phyloP scores from a whole-genome alignment of 1,140 invertebrate species.

The Drosophila nasuta region DNA sequence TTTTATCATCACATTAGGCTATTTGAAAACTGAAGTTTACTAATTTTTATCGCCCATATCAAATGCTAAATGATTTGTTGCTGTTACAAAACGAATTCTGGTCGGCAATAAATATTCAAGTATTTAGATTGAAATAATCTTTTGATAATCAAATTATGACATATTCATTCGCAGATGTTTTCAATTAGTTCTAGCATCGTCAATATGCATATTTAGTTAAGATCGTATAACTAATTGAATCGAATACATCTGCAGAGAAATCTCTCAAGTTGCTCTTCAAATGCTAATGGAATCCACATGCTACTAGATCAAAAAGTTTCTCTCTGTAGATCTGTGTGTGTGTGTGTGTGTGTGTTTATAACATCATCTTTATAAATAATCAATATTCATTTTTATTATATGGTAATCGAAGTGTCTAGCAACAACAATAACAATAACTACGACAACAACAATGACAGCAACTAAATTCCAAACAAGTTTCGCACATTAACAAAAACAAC shows the following conservation, averaged over 20 bases:
- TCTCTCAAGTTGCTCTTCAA: slow-evolving; percentile 18
- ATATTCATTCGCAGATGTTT: slow-evolving; percentile 10
- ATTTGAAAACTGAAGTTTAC: background rate
- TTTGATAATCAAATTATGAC: no score
- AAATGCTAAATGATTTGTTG: no score
- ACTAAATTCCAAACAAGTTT: slow-evolving; percentile 65
- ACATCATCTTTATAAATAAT: slow-evolving; percentile 76
- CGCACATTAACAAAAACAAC: slow-evolving; percentile 56
- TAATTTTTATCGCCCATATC: background rate
- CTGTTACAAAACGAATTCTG: no score
- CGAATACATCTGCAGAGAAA: slow-evolving; percentile 9
- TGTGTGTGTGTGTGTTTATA: slow-evolving; percentile 35
- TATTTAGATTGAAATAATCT: no score
- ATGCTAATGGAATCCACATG: slow-evolving; percentile 49
- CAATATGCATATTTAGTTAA: slow-evolving; percentile 19
- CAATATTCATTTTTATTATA: slow-evolving; percentile 57
- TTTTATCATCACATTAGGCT: background rate
- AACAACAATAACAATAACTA: slow-evolving; percentile 29
- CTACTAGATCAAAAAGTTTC: slow-evolving; percentile 7
- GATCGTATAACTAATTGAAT: slow-evolving; percentile 30
- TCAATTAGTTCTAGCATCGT: slow-evolving; percentile 17
- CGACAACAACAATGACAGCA: slow-evolving; percentile 40
- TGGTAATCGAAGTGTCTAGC: slow-evolving; percentile 44
- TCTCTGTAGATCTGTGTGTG: background rate
- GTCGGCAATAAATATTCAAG: no score